Conservation (phyloP, 2,888 invertebrate genomes). For the Napeogenes sylphis region DNA sequence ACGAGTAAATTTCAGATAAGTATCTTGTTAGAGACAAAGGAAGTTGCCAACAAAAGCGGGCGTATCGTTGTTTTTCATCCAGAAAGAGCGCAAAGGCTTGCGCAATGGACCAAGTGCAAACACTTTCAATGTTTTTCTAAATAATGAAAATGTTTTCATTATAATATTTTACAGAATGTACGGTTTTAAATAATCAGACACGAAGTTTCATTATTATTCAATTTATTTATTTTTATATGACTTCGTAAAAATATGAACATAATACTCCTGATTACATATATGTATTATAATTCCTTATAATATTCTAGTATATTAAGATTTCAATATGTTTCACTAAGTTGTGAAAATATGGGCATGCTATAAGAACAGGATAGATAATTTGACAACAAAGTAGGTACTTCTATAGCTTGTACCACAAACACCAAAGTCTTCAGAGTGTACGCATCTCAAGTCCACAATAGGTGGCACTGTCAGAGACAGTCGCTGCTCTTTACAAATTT, state of each 20-base stretch:
- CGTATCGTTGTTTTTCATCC: conserved; percentile 63
- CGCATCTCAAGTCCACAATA: conserved; percentile 40
- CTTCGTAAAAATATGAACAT: too few relatives aligned
- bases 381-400: neutral
- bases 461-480: conserved; percentile 41
- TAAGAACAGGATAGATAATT: neutral
- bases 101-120: conserved; percentile 21
- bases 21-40: conserved; percentile 71
- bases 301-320: too few relatives aligned
- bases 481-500: conserved; percentile 39
- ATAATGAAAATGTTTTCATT: neutral
- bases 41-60: conserved; percentile 56
- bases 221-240: too few relatives aligned
- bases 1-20: conserved; percentile 68
- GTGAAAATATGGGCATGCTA: too few relatives aligned
- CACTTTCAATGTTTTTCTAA: neutral
- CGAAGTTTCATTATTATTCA: too few relatives aligned
- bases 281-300: too few relatives aligned
- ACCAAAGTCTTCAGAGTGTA: conserved; percentile 29
- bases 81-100: conserved; percentile 46
- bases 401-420: conserved; percentile 8
- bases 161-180: neutral
- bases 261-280: too few relatives aligned
- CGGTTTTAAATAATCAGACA: too few relatives aligned
- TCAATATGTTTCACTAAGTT: too few relatives aligned